These are phyloP conservation scores for Lycophotia porphyrea DNA, from an alignment of 2,888 invertebrate genomes.

Conservation along the genomic window DNA sequence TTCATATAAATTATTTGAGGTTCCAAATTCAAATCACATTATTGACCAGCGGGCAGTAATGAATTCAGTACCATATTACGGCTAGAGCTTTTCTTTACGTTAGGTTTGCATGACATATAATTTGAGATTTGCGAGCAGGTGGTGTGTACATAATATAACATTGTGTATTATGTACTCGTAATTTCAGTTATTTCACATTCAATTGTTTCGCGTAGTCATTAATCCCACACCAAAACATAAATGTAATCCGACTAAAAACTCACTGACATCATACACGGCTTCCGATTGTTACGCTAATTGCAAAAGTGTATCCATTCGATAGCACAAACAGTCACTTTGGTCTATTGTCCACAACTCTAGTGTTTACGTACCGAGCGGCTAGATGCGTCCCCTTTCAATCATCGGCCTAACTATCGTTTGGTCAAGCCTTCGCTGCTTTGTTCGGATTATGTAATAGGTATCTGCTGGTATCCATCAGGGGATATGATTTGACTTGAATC, in stretches of 20 bases:
- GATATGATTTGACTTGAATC: slow-evolving; percentile 28
- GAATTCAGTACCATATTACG: background rate
- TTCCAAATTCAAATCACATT: background rate
- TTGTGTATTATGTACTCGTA: background rate
- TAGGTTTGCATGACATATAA: background rate
- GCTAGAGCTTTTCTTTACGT: background rate
- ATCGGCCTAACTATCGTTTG: slow-evolving; percentile 75
- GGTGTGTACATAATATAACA: background rate
- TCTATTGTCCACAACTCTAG: slow-evolving; percentile 81
- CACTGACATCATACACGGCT: slow-evolving; percentile 29
- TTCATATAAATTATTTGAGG: background rate
- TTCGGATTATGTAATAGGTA: slow-evolving; percentile 72
- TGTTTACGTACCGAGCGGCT: slow-evolving; percentile 76
- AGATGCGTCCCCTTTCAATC: slow-evolving; percentile 82
- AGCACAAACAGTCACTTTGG: slow-evolving; percentile 80
- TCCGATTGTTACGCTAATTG: slow-evolving; percentile 78
- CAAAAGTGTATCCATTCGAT: slow-evolving; percentile 78
- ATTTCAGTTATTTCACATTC: background rate
- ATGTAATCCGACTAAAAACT: slow-evolving; percentile 38
- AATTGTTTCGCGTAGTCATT: background rate
- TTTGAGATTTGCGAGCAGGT: background rate
- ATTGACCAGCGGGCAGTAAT: background rate
- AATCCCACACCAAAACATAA: background rate
- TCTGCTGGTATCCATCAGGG: slow-evolving; percentile 55
- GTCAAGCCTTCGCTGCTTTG: slow-evolving; percentile 73